These are phyloP conservation scores for Darevskia mixta DNA, from an alignment of 2,797 vertebrate species.

Conservation along the genomic window DNA sequence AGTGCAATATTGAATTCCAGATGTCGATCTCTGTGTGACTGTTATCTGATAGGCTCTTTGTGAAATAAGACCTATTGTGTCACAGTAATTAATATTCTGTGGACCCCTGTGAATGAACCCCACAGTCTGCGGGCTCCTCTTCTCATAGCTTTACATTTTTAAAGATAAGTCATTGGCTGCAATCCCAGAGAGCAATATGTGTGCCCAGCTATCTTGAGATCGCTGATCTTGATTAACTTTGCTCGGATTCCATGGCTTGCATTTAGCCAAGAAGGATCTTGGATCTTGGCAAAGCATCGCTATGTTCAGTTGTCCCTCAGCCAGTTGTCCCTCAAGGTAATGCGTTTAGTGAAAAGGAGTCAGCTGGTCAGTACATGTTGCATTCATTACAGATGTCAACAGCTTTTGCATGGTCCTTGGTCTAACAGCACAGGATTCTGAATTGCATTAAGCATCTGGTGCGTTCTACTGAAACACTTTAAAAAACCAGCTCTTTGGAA, in stretches of 20 bases:
- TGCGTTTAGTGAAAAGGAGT: not conserved
- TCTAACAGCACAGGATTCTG: rapidly evolving
- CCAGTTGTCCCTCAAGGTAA: not conserved
- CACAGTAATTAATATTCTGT: not conserved
- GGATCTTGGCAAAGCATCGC: not conserved
- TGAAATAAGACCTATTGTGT: not conserved
- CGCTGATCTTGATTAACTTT: not conserved
- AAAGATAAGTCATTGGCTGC: not conserved
- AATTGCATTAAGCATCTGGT: not conserved
- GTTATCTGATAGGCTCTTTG: not conserved
- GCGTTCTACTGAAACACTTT: slow-evolving; percentile 2
- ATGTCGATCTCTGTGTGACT: not conserved
- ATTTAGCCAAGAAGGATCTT: not conserved
- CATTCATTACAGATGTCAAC: slow-evolving; percentile 1
- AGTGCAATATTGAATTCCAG: no score
- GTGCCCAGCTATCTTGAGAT: not conserved
- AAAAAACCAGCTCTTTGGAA: not conserved
- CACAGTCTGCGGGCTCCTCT: not conserved
- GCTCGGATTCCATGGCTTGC: not conserved
- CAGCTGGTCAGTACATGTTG: not conserved
- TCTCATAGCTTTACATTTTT: slow-evolving; percentile 8
- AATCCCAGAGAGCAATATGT: not conserved
- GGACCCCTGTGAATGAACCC: not conserved
- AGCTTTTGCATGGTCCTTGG: slow-evolving; percentile 10
- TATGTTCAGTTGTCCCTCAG: not conserved